Evolutionary conservation across 2,113 vertebrate species (phyloP).

Genomic region (Mustela lutreola): DNA sequence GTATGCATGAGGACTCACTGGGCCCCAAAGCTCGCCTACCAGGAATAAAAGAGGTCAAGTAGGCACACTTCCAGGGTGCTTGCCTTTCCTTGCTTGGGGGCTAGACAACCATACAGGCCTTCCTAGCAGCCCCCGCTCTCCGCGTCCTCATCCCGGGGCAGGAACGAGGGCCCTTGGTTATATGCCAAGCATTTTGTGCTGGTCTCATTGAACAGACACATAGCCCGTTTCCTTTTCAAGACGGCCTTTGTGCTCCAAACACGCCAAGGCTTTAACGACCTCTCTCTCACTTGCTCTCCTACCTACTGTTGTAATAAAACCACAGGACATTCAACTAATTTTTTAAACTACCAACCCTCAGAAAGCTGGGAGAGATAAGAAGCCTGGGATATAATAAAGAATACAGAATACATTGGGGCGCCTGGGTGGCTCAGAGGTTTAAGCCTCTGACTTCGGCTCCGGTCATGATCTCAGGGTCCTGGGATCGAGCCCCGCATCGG

Average conservation of each 20-base stretch:
- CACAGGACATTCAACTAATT: conserved; percentile 48
- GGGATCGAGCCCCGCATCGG: too few species aligned
- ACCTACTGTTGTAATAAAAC: conserved; percentile 48
- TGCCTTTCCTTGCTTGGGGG: neutral
- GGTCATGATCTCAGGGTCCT: too few species aligned
- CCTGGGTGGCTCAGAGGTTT: too few species aligned
- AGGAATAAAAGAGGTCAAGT: conserved; percentile 39
- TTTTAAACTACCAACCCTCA: conserved; percentile 62
- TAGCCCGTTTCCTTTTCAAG: conserved; percentile 38
- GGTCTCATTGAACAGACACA: neutral
- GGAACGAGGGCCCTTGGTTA: conserved; percentile 23
- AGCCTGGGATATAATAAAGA: neutral
- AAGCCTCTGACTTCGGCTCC: too few species aligned
- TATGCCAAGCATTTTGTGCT: conserved; percentile 15
- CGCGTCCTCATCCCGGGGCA: conserved; percentile 28
- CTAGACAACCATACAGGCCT: conserved; percentile 22
- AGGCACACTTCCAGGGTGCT: neutral
- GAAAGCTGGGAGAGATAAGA: conserved; percentile 44
- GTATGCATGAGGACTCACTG: conserved; percentile 23
- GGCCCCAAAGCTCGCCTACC: neutral
- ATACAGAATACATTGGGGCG: neutral
- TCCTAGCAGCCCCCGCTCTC: conserved; percentile 40
- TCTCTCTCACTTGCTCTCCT: conserved; percentile 3
- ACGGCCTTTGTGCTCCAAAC: conserved; percentile 11
- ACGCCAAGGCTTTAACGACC: neutral